Evolutionary conservation across 2,113 vertebrate species (phyloP), one percentile per base, ranked within the genome.

Genomic region (Entomyzon cyanotis): DNA sequence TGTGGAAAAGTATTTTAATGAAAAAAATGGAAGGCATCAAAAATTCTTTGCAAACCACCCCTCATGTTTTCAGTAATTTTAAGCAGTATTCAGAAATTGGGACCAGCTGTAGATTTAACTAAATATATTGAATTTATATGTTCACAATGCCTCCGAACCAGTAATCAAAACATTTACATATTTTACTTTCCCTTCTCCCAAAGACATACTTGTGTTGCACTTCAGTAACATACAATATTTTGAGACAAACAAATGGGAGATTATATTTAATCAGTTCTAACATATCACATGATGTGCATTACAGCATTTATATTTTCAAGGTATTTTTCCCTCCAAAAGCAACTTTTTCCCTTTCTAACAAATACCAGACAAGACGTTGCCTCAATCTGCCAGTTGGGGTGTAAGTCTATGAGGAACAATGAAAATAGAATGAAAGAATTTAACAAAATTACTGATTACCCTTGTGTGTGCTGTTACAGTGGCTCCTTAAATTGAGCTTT

Each of bases 301-400:
- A 71, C 1, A 3, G 35, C 21, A 68, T 53, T 76, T 88, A 25
- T 19, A 31, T 12, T 85, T 88, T 76, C 31, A 76, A 87, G 19
- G 15, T 53, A 35, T 74, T 84, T 74, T 91, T 86, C 9, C 21
- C 9, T 81, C 37, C 21, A 33, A 46, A 55, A 87, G 35, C 30
- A 70, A 84, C 14, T 24, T n/a, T 69, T 70, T 49, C 25, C 46
- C 8, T 58, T 86, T 70, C 42, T 71, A 81, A 70, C 11, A 69
- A 62, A 62, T 6, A 79, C 15, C 23, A 85, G 30, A 55, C 8
- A 44, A 35, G 49, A 46, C 7, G 1, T 31, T 86, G 71, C 37
- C 0, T 0, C 55, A 68, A 19, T 4, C 4, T 47, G 35, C 24
- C 25, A 15, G 5, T 10, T 1, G 2, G 50, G 44, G 39, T 3